These are phyloP conservation scores for Pardalotus punctatus DNA, from an alignment of 2,113 vertebrate species.

Conservation along the genomic window DNA sequence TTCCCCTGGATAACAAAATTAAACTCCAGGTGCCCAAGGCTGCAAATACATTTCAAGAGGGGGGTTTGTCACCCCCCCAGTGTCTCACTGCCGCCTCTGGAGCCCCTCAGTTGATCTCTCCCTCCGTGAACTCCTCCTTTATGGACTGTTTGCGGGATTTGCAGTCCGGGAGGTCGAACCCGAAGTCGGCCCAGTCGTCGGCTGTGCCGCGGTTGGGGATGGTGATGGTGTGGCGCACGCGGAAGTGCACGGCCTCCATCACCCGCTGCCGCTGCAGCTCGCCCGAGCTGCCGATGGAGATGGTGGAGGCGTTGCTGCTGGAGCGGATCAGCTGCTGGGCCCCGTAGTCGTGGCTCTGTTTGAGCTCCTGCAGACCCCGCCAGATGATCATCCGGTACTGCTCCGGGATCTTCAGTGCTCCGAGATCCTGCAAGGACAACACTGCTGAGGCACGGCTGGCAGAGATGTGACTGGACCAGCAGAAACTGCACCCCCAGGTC, in stretches of 20 bases:
- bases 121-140: slow-evolving; percentile 94
- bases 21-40: neutral
- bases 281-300: slow-evolving; percentile 82
- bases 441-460: accelerated
- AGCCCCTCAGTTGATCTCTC: slow-evolving; percentile 81
- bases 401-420: slow-evolving; percentile 94
- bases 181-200: slow-evolving; percentile 97
- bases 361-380: slow-evolving; percentile 95
- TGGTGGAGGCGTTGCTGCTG: slow-evolving; percentile 86
- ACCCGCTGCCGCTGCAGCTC: slow-evolving; percentile 95
- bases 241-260: slow-evolving; percentile 98
- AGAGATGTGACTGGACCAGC: accelerated
- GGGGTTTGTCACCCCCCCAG: accelerated
- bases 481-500: accelerated
- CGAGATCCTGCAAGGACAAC: slow-evolving; percentile 82
- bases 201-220: slow-evolving; percentile 86
- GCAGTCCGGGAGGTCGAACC: slow-evolving; percentile 97
- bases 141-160: slow-evolving; percentile 89
- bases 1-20: neutral
- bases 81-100: neutral
- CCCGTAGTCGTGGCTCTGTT: slow-evolving; percentile 84
- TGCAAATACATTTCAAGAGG: neutral
- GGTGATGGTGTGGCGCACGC: slow-evolving; percentile 98
- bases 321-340: slow-evolving; percentile 90
- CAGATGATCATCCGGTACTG: slow-evolving; percentile 92